phyloP scores from a whole-genome alignment of 2,797 vertebrate genomes.

The Ispidina picta region DNA sequence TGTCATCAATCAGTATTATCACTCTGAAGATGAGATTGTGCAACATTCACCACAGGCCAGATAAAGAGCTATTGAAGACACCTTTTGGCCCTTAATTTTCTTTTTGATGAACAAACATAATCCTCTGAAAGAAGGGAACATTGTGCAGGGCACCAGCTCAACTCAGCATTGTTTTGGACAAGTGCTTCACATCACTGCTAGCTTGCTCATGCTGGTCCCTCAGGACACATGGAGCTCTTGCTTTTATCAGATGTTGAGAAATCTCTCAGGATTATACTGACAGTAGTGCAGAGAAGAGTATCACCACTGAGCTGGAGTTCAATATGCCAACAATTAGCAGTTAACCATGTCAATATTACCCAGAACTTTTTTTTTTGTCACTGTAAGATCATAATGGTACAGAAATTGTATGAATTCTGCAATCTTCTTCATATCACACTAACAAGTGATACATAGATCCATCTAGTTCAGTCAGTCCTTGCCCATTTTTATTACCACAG shows the following conservation, averaged over 20 bases:
- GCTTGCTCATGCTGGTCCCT: not conserved
- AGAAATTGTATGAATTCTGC: not conserved
- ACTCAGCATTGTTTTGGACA: not conserved
- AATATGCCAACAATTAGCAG: not conserved
- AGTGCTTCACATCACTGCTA: not conserved
- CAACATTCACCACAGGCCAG: not conserved
- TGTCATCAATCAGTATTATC: not conserved
- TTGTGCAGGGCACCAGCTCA: not conserved
- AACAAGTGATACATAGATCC: not conserved
- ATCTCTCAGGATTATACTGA: not conserved
- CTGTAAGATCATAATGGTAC: not conserved
- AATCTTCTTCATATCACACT: not conserved
- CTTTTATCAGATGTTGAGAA: not conserved
- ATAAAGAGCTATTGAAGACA: not conserved
- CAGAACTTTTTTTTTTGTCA: not conserved
- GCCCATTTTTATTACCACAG: not conserved
- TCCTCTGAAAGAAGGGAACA: not conserved
- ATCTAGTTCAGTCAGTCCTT: not conserved
- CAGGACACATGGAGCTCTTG: not conserved
- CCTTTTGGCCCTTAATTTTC: not conserved
- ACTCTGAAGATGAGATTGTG: not conserved
- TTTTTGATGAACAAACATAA: not conserved
- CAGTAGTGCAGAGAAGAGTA: not conserved
- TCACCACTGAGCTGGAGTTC: not conserved
- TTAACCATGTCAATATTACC: not conserved